Evolutionary conservation across 2,113 vertebrate genomes (phyloP).

Genomic region (Leiothrix lutea): DNA sequence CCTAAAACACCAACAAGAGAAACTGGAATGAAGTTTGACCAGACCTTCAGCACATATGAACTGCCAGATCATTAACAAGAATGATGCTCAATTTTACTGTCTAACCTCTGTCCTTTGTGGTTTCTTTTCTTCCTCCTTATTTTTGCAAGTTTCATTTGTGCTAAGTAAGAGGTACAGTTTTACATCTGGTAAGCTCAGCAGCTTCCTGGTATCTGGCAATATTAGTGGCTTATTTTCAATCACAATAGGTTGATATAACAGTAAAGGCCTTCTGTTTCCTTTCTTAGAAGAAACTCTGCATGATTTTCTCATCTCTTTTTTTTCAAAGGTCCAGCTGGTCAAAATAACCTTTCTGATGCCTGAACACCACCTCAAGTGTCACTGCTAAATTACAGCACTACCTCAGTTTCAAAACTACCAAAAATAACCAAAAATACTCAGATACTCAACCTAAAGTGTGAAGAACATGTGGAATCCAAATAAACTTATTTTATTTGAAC

Average conservation of each 20-base stretch:
- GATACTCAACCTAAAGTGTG: background rate
- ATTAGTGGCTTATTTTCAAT: background rate
- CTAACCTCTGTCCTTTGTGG: background rate
- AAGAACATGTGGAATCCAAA: background rate
- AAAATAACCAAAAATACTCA: background rate
- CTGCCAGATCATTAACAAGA: background rate
- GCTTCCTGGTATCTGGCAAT: background rate
- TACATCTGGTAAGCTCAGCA: background rate
- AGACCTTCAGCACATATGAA: background rate
- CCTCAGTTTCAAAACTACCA: background rate
- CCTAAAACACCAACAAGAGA: background rate
- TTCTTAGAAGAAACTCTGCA: background rate
- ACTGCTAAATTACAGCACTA: background rate
- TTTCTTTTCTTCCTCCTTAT: background rate
- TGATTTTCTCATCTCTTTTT: background rate
- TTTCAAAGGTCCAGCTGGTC: background rate
- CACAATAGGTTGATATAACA: background rate
- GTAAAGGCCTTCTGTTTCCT: background rate
- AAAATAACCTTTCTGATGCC: background rate
- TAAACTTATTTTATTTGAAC: background rate
- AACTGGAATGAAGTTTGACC: background rate
- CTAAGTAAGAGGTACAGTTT: background rate
- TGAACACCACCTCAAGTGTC: background rate
- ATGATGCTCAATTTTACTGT: background rate
- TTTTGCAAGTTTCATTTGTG: background rate